Evolutionary conservation across 1,140 invertebrate species (phyloP), one percentile per base, ranked within the genome.

Genomic region (Helicoverpa armigera): DNA sequence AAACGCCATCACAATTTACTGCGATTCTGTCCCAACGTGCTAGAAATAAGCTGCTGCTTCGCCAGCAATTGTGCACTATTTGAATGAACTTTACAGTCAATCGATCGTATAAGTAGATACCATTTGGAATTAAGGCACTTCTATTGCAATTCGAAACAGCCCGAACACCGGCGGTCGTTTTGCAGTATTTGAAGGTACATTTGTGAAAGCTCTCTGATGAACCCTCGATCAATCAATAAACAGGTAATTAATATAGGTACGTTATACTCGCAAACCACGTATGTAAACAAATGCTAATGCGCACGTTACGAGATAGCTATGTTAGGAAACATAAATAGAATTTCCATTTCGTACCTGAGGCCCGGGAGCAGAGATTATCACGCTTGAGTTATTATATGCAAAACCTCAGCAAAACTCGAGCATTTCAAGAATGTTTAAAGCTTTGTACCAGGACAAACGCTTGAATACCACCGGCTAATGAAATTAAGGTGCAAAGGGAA

Each of bases 1-100:
- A 88, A 85, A 86, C 85, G 88, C 88, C 88, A 88, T 89, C 88
- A 90, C 88, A 88, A 91, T 91, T 92, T 91, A 92, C 88, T 88
- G 84, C 89, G 84, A 87, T 75, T 63, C 67, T 31, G 70, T 75
- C 70, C 72, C 76, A 78, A 79, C 60, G 83, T 82, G 73, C 80
- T 80, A 63, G 81, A 77, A 81, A 84, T 85, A 81, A 80, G 48
- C 73, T 67, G 61, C 82, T 86, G 76, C 78, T 84, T 82, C 75
- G 53, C 77, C 79, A 78, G 50, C 80, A 79, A 80, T 82, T 83
- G 85, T 81, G 75, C 79, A 81, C 77, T 82, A 82, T 88, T 83
- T 81, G 67, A 81, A 83, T 81, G 31, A 69, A 80, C 67, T 77
- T 75, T 51, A 79, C 58, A 53, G 75, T 35, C 29, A 63, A 76